Evolutionary conservation across 2,888 invertebrate genomes (phyloP), one percentile per base, ranked within the genome.

Genomic region (Dioctria linearis): DNA sequence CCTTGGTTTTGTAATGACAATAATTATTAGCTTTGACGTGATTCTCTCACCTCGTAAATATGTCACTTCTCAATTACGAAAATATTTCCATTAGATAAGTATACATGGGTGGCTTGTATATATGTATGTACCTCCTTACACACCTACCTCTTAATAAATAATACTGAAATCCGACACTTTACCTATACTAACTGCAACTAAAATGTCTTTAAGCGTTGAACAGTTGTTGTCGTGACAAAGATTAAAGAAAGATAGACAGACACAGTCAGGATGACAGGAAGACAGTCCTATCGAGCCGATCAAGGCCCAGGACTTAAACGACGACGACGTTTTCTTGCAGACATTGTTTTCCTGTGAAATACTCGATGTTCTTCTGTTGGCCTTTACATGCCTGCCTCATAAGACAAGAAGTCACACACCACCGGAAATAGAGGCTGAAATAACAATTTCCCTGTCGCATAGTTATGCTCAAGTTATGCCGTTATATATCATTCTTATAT

Each of bases 371-470:
- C 25, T 25, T 25, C 25, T 25, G 25, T 25, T 25, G 25, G 25
- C 25, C 25, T 25, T 25, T 25, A 0, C 25, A 25, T 25, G 25
- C 37, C 69, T 25, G 25, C 37, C 69, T 11, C 8, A 37, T 5
- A 51, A 69, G 39, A 49, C 69, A 69, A 69, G 69, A 69, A 69
- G 69, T 49, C 69, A 69, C 42, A 69, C 69, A 25, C 25, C 25
- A 25, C 25, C 51, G 69, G 69, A 69, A 69, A 69, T 69, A 69
- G 69, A 69, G 69, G 49, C 69, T 69, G 69, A 69, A 69, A 69
- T 69, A 69, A 69, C 69, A 69, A 69, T 69, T 69, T 69, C 69
- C 69, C 39, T 69, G 69, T 11, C 69, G 69, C 69, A 69, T 69
- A 69, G 69, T 69, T 69, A 25, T 40, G 13, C 42, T 40, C 42